phyloP scores from a whole-genome alignment of 2,113 vertebrate species.

The Lipotes vexillifer region DNA sequence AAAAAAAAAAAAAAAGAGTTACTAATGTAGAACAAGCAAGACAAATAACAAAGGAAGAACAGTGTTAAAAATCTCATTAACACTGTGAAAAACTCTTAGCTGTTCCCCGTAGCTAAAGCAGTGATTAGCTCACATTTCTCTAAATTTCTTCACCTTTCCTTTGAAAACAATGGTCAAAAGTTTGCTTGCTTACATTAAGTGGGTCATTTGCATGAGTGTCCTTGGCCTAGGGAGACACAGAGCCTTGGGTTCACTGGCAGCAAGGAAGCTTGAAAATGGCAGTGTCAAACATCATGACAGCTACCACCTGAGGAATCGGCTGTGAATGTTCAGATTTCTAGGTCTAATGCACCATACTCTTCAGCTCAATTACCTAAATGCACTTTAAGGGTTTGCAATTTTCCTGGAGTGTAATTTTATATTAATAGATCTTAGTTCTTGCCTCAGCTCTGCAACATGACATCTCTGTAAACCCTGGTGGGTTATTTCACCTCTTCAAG shows the following conservation, averaged over 20 bases:
- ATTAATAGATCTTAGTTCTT: background rate
- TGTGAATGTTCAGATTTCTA: background rate
- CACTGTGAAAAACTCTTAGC: constrained; percentile 7
- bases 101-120: background rate
- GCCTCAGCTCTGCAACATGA: background rate
- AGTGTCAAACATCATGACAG: constrained; percentile 38
- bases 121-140: constrained; percentile 9
- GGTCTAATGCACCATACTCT: constrained; percentile 4
- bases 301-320: background rate
- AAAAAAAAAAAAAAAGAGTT: constrained; percentile 4
- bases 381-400: background rate
- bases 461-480: background rate
- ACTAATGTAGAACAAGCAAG: background rate
- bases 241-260: background rate
- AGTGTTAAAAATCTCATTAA: constrained; percentile 36
- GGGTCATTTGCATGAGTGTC: constrained; percentile 40
- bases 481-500: background rate
- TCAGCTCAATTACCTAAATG: constrained; percentile 31
- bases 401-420: background rate
- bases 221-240: background rate
- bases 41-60: background rate
- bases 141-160: constrained; percentile 10
- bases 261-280: background rate
- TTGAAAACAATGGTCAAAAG: background rate
- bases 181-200: constrained; percentile 27